These are phyloP conservation scores for Nibea albiflora DNA, from an alignment of 2,113 vertebrate species.

Conservation along the genomic window DNA sequence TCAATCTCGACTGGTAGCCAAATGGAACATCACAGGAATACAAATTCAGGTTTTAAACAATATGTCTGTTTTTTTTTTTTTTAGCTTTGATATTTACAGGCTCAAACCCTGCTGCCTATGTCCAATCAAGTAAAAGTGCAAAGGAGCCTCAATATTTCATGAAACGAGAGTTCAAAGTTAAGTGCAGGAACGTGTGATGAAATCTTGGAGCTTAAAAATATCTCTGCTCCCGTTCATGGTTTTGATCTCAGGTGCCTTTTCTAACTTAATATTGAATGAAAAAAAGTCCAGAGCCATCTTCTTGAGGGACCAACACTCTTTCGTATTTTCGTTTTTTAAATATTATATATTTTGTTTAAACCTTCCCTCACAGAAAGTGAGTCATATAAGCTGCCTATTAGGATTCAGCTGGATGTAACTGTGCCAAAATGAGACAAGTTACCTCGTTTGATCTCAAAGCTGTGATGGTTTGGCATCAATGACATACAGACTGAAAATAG, in stretches of 20 bases:
- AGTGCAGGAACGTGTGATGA: constrained; percentile 44
- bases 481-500: not conserved
- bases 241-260: constrained; percentile 48
- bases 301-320: constrained; percentile 1
- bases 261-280: constrained; percentile 19
- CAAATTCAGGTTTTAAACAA: not conserved
- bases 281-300: constrained; percentile 20
- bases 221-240: constrained; percentile 1
- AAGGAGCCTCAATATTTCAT: constrained; percentile 49
- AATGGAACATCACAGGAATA: not conserved
- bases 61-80: not conserved
- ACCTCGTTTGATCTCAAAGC: not conserved
- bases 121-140: constrained; percentile 26
- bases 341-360: not conserved
- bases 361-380: constrained; percentile 11
- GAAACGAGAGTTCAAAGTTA: constrained; percentile 51
- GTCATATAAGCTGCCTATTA: constrained; percentile 4
- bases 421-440: constrained; percentile 18
- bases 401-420: constrained; percentile 23
- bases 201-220: constrained; percentile 49
- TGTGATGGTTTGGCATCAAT: too few relatives aligned
- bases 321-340: constrained; percentile 7
- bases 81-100: constrained; percentile 8
- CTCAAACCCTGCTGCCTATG: not conserved
- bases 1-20: constrained; percentile 19